Evolutionary conservation across 2,888 invertebrate species (phyloP), one percentile per base, ranked within the genome.

Genomic region (Aradus depressus): DNA sequence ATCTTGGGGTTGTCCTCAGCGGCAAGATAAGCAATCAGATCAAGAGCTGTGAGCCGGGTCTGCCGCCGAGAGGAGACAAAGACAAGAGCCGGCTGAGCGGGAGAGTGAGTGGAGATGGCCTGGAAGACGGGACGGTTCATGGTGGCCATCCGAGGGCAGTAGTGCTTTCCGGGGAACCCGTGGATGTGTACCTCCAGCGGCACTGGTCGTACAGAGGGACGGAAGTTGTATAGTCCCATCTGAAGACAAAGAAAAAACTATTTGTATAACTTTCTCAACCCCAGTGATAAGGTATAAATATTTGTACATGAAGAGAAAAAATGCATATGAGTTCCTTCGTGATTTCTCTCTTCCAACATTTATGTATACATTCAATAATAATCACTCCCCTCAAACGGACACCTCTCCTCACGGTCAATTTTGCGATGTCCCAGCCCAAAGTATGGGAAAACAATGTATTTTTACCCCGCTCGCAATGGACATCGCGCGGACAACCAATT

Each of bases 41-140:
- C 97, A 38, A 96, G 72, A 0, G 97, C 97, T 3, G 98, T 99
- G 50, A 99, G 72, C 38, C 97, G 79, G 0, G 97, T 98, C 70
- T 98, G 98, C 56, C 97, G 75, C 39, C 98, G 75, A 23, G 96
- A 97, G 3, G 98, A 93, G 0, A 98, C 98, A 60, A 76, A 75
- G 2, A 99, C 83, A 31, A 99, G 76, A 0, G 86, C 76, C 0
- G 98, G 97, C 62, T 96, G 92, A 47, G 74, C 70, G 0, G 93
- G 90, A 0, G 97, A 93, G 67, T 97, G 89, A 48, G 87, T 84
- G 39, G 84, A 78, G 56, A 98, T 95, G 0, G 96, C 91, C 68
- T 92, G 90, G 72, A 88, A 99, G 0, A 92, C 85, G 0, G 98
- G 97, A 63, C 93, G 88, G 71, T 99, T 99, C 98, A 99, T 99